Conservation (phyloP, 2,113 vertebrate genomes). For the Callocephalon fimbriatum region DNA sequence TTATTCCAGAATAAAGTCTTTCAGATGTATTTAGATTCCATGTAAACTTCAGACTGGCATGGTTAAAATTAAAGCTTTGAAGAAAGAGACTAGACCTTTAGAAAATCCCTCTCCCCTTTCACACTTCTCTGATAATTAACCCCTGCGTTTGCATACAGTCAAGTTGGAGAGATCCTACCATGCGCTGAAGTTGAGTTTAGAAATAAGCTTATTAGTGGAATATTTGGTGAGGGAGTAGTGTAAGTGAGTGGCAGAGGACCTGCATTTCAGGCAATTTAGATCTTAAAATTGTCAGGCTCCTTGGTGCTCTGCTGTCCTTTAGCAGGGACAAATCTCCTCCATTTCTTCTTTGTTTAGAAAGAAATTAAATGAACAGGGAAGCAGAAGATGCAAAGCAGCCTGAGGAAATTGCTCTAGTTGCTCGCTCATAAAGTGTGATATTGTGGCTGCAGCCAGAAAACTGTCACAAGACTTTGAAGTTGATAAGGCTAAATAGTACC, state of each 20-base stretch:
- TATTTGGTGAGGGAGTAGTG: background rate
- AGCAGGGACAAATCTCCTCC: background rate
- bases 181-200: background rate
- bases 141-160: background rate
- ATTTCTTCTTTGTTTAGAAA: background rate
- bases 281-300: background rate
- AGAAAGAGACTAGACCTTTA: conserved; percentile 21
- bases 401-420: background rate
- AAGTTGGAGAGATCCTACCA: background rate
- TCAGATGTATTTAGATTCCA: conserved; percentile 25
- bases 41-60: conserved; percentile 48
- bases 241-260: background rate
- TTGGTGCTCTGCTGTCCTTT: background rate
- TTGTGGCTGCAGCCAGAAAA: background rate
- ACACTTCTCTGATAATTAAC: conserved; percentile 47
- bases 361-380: background rate
- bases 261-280: background rate
- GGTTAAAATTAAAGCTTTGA: conserved; percentile 48
- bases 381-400: conserved; percentile 11
- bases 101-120: conserved; percentile 23
- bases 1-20: conserved; percentile 56
- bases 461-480: background rate
- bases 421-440: background rate
- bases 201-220: background rate
- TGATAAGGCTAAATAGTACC: background rate